phyloP scores from a whole-genome alignment of 2,113 vertebrate genomes.

The Nycticorax nycticorax region DNA sequence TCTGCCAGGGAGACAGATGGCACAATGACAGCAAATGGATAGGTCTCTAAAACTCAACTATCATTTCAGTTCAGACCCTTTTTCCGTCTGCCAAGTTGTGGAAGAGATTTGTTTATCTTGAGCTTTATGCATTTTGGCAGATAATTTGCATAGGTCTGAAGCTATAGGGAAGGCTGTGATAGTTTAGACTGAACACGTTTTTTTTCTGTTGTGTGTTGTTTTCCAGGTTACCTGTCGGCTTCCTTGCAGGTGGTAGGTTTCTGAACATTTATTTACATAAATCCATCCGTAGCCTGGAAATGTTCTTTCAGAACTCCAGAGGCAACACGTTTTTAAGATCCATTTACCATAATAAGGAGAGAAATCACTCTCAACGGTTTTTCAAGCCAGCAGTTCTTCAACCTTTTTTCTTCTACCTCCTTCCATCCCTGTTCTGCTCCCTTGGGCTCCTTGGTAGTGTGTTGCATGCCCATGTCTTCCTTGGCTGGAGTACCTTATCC shows the following conservation, averaged over 20 bases:
- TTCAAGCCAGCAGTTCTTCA: background rate
- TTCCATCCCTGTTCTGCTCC: background rate
- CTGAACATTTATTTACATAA: background rate
- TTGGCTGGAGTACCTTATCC: background rate
- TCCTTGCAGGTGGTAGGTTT: background rate
- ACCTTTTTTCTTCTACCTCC: background rate
- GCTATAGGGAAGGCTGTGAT: background rate
- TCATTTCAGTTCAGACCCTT: slow-evolving; percentile 40
- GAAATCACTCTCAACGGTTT: background rate
- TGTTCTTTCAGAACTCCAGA: background rate
- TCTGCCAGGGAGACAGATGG: slow-evolving; percentile 63
- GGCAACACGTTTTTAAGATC: background rate
- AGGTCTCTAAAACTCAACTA: slow-evolving; percentile 62
- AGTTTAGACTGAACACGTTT: background rate
- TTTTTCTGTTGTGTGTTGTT: background rate
- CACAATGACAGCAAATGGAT: slow-evolving; percentile 56
- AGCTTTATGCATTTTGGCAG: slow-evolving; percentile 42
- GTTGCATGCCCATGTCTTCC: background rate
- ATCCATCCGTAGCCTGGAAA: background rate
- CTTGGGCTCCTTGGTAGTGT: background rate
- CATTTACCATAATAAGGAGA: background rate
- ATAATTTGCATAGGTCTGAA: slow-evolving; percentile 30
- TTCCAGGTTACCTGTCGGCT: background rate
- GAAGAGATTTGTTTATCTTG: slow-evolving; percentile 57
- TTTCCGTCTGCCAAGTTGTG: background rate